These are phyloP conservation scores for Pseudorhombus dupliciocellatus DNA, from an alignment of 2,113 vertebrate genomes.

Conservation along the genomic window DNA sequence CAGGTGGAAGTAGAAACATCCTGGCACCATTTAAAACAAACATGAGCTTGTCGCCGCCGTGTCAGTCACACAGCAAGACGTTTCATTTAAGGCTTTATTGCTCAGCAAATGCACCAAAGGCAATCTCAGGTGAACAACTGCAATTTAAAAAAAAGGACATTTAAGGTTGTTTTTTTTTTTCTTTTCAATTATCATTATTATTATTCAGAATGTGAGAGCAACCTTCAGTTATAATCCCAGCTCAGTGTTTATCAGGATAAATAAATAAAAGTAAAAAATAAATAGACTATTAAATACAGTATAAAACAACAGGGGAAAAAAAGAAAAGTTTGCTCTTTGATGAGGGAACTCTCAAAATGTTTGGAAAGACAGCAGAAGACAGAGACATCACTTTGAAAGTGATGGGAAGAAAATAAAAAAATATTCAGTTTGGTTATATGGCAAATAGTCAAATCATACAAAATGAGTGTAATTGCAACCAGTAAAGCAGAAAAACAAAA, in stretches of 20 bases:
- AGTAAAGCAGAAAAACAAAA: constrained; percentile 49
- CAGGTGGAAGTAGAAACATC: constrained; percentile 60
- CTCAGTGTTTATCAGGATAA: constrained; percentile 77
- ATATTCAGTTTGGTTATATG: constrained; percentile 46
- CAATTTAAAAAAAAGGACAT: constrained; percentile 36
- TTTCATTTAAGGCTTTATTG: constrained; percentile 48
- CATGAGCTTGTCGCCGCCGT: constrained; percentile 11
- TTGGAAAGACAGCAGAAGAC: constrained; percentile 49
- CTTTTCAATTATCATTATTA: constrained; percentile 1
- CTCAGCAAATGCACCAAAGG: constrained; percentile 34
- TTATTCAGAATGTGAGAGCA: constrained; percentile 73
- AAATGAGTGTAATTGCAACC: constrained; percentile 54
- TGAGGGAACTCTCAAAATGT: constrained; percentile 44
- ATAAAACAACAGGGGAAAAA: constrained; percentile 71
- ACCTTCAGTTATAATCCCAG: constrained; percentile 79
- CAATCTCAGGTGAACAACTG: constrained; percentile 31
- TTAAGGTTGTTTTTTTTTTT: constrained; percentile 21
- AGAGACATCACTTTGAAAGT: constrained; percentile 47
- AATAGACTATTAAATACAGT: constrained; percentile 86
- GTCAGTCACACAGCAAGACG: constrained; percentile 33
- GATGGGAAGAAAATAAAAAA: constrained; percentile 32
- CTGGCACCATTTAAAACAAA: constrained; percentile 29
- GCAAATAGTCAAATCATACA: constrained; percentile 57
- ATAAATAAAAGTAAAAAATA: constrained; percentile 86
- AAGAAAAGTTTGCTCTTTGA: constrained; percentile 52